A percentile compares a stretch with the other conserved stretches of the same genome.
Conservation (phyloP, 2,113 vertebrate species). For the Perca fluviatilis region DNA sequence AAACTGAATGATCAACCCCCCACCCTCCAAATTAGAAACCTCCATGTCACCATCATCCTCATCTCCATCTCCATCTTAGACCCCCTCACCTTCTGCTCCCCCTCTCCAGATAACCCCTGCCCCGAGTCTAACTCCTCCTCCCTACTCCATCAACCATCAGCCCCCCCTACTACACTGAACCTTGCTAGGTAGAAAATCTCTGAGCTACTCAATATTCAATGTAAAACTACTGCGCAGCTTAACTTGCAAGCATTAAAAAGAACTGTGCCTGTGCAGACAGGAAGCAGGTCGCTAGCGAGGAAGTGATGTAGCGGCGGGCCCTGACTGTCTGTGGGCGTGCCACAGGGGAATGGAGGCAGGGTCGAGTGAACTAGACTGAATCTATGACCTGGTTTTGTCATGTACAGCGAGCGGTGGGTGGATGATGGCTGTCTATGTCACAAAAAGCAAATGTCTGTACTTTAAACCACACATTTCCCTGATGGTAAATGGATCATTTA, state of each 20-base stretch:
- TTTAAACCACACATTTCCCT: slow-evolving; percentile 52
- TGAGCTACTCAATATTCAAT: slow-evolving; percentile 81
- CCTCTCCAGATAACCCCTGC: slow-evolving; percentile 2
- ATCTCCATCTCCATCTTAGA: slow-evolving; percentile 54
- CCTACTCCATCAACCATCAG: slow-evolving; percentile 38
- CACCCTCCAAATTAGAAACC: slow-evolving; percentile 10
- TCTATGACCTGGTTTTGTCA: slow-evolving; percentile 78
- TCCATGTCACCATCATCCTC: slow-evolving; percentile 53
- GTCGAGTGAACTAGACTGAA: slow-evolving; percentile 85
- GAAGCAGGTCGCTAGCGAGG: slow-evolving; percentile 44
- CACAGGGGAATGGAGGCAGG: slow-evolving; percentile 49
- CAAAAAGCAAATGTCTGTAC: slow-evolving; percentile 78
- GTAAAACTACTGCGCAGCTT: slow-evolving; percentile 82
- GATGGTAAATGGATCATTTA: slow-evolving; percentile 27
- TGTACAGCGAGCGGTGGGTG: slow-evolving; percentile 31
- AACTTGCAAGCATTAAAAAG: slow-evolving; percentile 73
- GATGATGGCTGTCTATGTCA: slow-evolving; percentile 42
- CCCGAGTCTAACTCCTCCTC: slow-evolving; percentile 52
- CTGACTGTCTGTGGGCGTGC: slow-evolving; percentile 39
- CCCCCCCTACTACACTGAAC: slow-evolving; percentile 78
- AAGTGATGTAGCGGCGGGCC: slow-evolving; percentile 63
- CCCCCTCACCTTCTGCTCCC: neutral
- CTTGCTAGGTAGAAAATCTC: slow-evolving; percentile 80
- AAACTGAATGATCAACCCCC: slow-evolving; percentile 86
- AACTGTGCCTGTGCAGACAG: slow-evolving; percentile 56